phyloP scores from a whole-genome alignment of 2,888 invertebrate species.

The Chloroclystis v-ata region DNA sequence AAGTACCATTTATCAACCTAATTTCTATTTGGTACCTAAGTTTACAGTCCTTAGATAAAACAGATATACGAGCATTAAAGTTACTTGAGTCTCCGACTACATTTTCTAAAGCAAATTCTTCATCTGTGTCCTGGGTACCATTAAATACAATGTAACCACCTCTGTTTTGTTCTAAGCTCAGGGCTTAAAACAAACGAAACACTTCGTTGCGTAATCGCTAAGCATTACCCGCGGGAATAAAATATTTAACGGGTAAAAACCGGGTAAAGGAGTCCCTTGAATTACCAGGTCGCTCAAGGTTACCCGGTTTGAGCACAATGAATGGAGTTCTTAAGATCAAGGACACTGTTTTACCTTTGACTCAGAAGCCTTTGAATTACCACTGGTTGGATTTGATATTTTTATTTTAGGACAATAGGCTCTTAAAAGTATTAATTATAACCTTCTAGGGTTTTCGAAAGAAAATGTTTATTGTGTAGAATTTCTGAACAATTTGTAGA shows the following conservation, averaged over 20 bases:
- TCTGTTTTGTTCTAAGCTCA: background rate
- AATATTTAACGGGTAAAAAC: conserved; percentile 36
- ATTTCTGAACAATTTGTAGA: too few relatives aligned
- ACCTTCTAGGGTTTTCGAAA: too few relatives aligned
- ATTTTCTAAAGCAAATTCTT: too few relatives aligned
- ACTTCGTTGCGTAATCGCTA: conserved; percentile 1
- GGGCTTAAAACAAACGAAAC: background rate
- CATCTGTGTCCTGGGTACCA: background rate
- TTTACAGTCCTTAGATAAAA: too few relatives aligned
- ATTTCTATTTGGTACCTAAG: too few relatives aligned
- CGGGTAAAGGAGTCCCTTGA: conserved; percentile 22
- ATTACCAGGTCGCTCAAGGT: conserved; percentile 18
- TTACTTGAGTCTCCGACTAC: too few relatives aligned
- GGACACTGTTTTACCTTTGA: background rate
- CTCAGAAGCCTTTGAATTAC: background rate
- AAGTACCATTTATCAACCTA: too few relatives aligned
- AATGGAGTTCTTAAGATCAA: background rate
- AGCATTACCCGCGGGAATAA: conserved; percentile 36
- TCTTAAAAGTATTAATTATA: too few relatives aligned
- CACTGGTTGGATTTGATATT: too few relatives aligned
- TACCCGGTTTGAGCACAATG: background rate
- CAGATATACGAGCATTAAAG: too few relatives aligned
- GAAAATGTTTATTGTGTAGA: too few relatives aligned
- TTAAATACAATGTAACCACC: background rate
- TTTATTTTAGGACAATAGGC: too few relatives aligned